These are phyloP conservation scores for Galagoides demidoff DNA, from an alignment of 2,797 vertebrate species.

Conservation along the genomic window DNA sequence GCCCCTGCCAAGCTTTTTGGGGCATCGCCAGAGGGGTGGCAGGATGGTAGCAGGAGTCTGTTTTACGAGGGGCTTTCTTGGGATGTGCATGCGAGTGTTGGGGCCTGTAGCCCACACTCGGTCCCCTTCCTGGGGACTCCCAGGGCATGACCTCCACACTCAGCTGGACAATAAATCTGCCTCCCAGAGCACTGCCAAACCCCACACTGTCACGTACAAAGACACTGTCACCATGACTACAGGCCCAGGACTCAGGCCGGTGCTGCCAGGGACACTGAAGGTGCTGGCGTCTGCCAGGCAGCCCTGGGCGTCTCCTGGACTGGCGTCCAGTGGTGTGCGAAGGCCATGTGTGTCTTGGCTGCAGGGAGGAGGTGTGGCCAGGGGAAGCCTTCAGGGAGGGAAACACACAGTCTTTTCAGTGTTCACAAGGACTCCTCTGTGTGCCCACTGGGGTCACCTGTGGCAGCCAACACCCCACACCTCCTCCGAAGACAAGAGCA, in stretches of 20 bases:
- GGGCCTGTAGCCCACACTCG: background rate
- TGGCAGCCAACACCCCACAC: background rate
- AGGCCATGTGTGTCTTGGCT: constrained; percentile 55
- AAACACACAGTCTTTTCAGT: constrained; percentile 55
- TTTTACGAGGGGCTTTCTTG: background rate
- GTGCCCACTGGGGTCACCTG: background rate
- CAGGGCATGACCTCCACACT: background rate
- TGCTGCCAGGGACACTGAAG: background rate
- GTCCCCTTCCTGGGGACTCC: background rate
- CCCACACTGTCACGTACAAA: background rate
- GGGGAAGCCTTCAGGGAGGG: background rate
- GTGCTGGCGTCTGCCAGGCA: background rate
- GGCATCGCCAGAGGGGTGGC: background rate
- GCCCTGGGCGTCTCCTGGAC: background rate
- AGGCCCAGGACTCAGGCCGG: background rate
- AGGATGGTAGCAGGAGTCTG: background rate
- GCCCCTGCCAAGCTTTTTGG: background rate
- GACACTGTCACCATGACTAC: background rate
- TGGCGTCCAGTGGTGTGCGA: background rate
- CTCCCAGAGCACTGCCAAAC: background rate
- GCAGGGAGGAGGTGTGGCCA: background rate
- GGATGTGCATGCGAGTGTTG: accelerated
- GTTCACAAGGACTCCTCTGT: constrained; percentile 62
- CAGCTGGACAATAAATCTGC: background rate
- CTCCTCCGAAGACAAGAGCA: background rate